Evolutionary conservation across 2,113 vertebrate species (phyloP).

Genomic region (Elephantulus edwardii): DNA sequence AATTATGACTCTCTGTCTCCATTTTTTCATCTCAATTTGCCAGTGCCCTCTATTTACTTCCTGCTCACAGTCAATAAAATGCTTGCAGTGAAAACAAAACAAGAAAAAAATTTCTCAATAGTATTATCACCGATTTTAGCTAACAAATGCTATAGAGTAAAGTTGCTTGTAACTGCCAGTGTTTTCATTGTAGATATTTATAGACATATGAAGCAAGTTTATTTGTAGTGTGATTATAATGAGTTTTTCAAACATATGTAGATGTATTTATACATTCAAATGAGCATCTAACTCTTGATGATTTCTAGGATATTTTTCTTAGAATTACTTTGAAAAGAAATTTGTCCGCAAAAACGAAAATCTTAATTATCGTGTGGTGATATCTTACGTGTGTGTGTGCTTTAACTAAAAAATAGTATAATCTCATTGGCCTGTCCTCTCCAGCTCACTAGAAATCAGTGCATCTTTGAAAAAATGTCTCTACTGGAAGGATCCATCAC

Average conservation of each 20-base stretch:
- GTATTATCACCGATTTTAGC: not conserved
- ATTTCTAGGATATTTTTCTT: not conserved
- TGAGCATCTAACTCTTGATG: not conserved
- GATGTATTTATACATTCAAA: not conserved
- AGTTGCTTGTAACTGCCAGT: constrained; percentile 5
- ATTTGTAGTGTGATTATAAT: not conserved
- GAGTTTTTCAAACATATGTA: not conserved
- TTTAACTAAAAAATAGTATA: not conserved
- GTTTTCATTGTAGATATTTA: not conserved
- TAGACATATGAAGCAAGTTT: not conserved
- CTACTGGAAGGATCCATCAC: not conserved
- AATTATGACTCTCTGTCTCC: too few species aligned
- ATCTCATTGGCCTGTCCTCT: not conserved
- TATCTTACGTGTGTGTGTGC: not conserved
- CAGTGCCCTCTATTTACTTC: too few species aligned
- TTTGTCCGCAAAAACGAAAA: constrained; percentile 5
- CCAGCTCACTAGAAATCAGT: not conserved
- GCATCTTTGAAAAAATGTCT: not conserved
- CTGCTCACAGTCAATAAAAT: too few species aligned
- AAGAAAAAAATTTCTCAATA: not conserved
- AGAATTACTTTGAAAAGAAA: constrained; percentile 46
- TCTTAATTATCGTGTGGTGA: not conserved
- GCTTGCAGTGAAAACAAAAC: too few species aligned
- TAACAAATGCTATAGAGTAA: not conserved
- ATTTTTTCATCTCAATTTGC: too few species aligned